phyloP scores from a whole-genome alignment of 2,797 vertebrate species.

The Harpagifer antarcticus region DNA sequence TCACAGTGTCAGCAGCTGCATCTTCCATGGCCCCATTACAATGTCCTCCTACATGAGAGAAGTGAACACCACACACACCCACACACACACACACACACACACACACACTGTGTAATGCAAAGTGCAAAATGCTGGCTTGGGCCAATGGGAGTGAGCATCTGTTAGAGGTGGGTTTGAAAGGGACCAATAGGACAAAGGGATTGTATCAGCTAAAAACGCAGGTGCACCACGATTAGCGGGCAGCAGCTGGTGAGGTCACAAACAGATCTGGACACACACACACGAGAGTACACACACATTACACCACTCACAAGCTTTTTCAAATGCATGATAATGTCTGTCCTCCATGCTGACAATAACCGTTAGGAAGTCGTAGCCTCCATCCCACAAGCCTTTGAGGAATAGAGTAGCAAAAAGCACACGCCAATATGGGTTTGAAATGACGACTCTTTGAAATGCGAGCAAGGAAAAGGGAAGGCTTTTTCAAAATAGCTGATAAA shows the following conservation, averaged over 20 bases:
- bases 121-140: conserved; percentile 54
- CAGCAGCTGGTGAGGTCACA: conserved; percentile 82
- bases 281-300: background rate
- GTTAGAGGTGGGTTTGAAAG: conserved; percentile 65
- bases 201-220: conserved; percentile 73
- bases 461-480: conserved; percentile 34
- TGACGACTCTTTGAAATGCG: conserved; percentile 48
- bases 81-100: conserved; percentile 15
- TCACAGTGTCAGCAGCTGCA: conserved; percentile 75
- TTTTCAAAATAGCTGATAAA: conserved; percentile 50
- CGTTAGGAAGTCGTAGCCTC: conserved; percentile 16
- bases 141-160: conserved; percentile 71
- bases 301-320: conserved; percentile 29
- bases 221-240: conserved; percentile 79
- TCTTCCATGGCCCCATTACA: conserved; percentile 57
- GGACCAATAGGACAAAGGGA: conserved; percentile 76
- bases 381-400: conserved; percentile 46
- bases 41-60: conserved; percentile 35
- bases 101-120: conserved; percentile 32
- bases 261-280: conserved; percentile 36
- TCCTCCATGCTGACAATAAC: conserved; percentile 38
- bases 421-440: conserved; percentile 48
- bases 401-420: conserved; percentile 45
- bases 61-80: too few relatives aligned
- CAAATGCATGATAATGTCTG: conserved; percentile 35